These are phyloP conservation scores for Papilio xuthus DNA, from an alignment of 1,140 invertebrate genomes.

Conservation along the genomic window DNA sequence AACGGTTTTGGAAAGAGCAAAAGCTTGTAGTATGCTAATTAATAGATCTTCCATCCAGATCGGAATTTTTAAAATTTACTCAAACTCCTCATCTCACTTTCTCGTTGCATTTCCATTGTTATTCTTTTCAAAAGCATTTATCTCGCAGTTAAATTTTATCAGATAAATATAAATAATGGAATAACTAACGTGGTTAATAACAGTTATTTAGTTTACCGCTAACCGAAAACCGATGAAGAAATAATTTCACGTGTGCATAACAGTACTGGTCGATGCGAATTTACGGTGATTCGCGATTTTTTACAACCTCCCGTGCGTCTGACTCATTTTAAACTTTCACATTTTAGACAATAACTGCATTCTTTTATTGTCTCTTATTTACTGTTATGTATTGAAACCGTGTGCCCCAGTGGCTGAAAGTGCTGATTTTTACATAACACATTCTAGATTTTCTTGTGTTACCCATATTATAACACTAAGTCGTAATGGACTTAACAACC, in stretches of 20 bases:
- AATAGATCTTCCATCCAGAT: not conserved
- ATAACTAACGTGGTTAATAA: not conserved
- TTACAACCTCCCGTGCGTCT: constrained; percentile 35
- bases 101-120: not conserved
- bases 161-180: not conserved
- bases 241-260: constrained; percentile 41
- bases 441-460: not conserved
- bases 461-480: not conserved
- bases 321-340: constrained; percentile 47
- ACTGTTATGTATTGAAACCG: constrained; percentile 23
- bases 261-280: constrained; percentile 44
- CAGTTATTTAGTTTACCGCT: constrained; percentile 30
- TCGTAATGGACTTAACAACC: not conserved
- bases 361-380: constrained; percentile 23
- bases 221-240: constrained; percentile 37
- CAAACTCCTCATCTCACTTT: not conserved
- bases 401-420: not conserved
- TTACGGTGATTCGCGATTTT: constrained; percentile 44
- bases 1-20: not conserved
- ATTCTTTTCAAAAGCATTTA: not conserved
- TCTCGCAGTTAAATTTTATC: not conserved
- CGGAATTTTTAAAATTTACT: not conserved
- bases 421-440: not conserved
- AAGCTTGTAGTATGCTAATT: not conserved
- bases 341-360: constrained; percentile 45